Evolutionary conservation across 2,888 invertebrate genomes (phyloP).

Genomic region (Callinectes sapidus): DNA sequence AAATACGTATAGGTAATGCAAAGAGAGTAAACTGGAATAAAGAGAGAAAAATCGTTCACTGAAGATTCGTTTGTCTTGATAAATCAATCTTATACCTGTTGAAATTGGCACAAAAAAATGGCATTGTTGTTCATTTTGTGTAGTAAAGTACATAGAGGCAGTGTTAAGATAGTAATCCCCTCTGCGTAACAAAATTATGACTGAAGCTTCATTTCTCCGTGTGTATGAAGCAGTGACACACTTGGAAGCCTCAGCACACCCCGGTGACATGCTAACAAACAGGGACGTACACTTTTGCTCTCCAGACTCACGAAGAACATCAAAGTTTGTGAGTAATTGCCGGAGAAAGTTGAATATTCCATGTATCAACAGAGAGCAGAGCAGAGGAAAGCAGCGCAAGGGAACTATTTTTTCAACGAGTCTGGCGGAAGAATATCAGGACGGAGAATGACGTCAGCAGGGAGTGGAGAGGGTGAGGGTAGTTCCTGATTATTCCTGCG

Average conservation of each 20-base stretch:
- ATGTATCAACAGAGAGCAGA: background rate
- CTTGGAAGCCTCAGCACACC: background rate
- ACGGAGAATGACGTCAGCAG: background rate
- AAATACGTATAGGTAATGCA: too few species aligned
- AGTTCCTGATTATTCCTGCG: background rate
- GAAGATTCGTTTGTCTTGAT: too few species aligned
- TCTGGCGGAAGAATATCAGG: background rate
- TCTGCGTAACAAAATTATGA: background rate
- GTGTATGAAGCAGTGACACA: background rate
- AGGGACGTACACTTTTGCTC: background rate
- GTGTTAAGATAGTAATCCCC: background rate
- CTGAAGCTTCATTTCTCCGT: background rate
- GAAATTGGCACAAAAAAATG: too few species aligned
- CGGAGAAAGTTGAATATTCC: background rate
- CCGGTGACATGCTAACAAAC: background rate
- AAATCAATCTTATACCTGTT: too few species aligned
- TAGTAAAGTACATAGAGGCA: too few species aligned
- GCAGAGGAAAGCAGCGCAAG: background rate
- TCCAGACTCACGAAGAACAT: background rate
- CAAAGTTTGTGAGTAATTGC: background rate
- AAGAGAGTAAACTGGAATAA: too few species aligned
- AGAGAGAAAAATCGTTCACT: too few species aligned
- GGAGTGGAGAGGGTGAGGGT: background rate
- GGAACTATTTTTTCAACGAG: background rate
- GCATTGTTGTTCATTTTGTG: too few species aligned